Percentiles rank a stretch among this genome's conserved stretches.
Conservation (phyloP, 2,113 vertebrate genomes). For the Macquaria ambigua region DNA sequence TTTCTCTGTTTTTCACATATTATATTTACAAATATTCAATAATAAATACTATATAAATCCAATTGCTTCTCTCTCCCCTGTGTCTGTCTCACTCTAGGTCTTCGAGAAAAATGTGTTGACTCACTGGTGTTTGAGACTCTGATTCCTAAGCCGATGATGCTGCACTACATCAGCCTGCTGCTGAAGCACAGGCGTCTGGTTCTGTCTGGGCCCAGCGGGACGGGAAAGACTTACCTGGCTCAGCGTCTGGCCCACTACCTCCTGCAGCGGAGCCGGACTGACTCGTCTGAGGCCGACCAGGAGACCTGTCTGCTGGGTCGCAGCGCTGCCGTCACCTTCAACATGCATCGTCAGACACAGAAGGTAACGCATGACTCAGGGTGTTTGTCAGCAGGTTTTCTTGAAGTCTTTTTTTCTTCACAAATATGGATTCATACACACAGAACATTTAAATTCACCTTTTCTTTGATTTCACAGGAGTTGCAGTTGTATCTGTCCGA, state of each 20-base stretch:
- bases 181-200: slow-evolving; percentile 95
- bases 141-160: slow-evolving; percentile 97
- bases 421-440: background rate
- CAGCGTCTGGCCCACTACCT: slow-evolving; percentile 93
- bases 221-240: slow-evolving; percentile 95
- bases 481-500: slow-evolving; percentile 95
- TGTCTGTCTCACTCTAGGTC: slow-evolving; percentile 81
- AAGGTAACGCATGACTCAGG: slow-evolving; percentile 83
- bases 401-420: background rate
- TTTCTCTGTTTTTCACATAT: background rate
- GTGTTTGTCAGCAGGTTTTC: background rate
- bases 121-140: slow-evolving; percentile 95
- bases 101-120: slow-evolving; percentile 94
- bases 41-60: background rate
- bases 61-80: background rate
- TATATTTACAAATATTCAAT: background rate
- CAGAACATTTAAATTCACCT: background rate
- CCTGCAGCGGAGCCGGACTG: slow-evolving; percentile 89
- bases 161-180: slow-evolving; percentile 95
- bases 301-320: slow-evolving; percentile 64
- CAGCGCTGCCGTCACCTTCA: slow-evolving; percentile 91
- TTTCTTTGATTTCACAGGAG: slow-evolving; percentile 84
- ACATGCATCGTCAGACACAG: slow-evolving; percentile 96
- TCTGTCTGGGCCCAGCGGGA: slow-evolving; percentile 94
- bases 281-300: slow-evolving; percentile 64